Evolutionary conservation across 1,140 invertebrate genomes (phyloP).

Genomic region (Wasmannia auropunctata): DNA sequence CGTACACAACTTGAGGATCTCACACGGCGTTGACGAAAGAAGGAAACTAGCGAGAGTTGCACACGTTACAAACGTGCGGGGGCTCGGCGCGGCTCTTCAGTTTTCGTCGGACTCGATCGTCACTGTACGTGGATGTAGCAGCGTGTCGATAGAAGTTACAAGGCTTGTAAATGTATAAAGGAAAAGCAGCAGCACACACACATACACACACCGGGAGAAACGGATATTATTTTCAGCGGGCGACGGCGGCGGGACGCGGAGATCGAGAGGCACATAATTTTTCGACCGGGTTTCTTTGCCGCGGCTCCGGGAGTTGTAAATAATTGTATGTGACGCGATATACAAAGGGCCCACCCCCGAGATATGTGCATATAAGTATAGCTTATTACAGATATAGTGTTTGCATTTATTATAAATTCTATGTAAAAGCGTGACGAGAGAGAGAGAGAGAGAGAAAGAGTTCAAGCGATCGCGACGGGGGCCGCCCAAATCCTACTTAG

Average conservation of each 20-base stretch:
- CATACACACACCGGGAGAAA: not conserved
- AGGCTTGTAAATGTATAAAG: constrained; percentile 63
- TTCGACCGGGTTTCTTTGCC: constrained; percentile 9
- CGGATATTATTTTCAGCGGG: constrained; percentile 18
- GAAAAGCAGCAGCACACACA: constrained; percentile 25
- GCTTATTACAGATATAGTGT: constrained; percentile 75
- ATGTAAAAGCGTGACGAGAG: constrained; percentile 68
- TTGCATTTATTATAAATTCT: constrained; percentile 80
- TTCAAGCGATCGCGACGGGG: constrained; percentile 26
- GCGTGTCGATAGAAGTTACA: constrained; percentile 33
- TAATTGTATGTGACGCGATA: constrained; percentile 48
- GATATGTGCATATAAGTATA: constrained; percentile 61
- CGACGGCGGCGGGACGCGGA: not conserved
- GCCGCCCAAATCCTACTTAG: constrained; percentile 4
- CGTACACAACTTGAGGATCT: constrained; percentile 12
- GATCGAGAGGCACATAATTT: not conserved
- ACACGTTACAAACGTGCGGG: not conserved
- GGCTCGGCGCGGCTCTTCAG: constrained; percentile 55
- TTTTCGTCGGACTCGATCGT: constrained; percentile 54
- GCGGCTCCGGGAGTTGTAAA: constrained; percentile 41
- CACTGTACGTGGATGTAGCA: not conserved
- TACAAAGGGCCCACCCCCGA: not conserved
- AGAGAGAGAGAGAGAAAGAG: too few relatives aligned
- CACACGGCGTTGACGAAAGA: constrained; percentile 17
- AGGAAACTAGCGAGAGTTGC: not conserved